phyloP scores from a whole-genome alignment of 2,113 vertebrate genomes.

The Oxyruncus cristatus region DNA sequence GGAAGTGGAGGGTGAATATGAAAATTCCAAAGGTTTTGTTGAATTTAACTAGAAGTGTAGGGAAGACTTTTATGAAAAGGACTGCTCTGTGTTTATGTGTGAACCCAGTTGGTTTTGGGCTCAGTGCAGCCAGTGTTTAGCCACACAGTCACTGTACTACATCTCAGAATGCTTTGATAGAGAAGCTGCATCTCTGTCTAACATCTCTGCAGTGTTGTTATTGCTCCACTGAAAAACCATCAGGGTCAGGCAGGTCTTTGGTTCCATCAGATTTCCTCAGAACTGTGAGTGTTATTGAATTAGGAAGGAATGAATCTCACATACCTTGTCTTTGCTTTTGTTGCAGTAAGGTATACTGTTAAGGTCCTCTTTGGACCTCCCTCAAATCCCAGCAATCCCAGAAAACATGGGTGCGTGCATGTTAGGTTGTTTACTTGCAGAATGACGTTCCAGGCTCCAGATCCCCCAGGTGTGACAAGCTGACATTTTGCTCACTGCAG shows the following conservation, averaged over 20 bases:
- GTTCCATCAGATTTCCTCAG: not conserved
- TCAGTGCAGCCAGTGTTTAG: not conserved
- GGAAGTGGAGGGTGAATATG: not conserved
- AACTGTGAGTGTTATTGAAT: not conserved
- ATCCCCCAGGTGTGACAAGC: not conserved
- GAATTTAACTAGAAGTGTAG: not conserved
- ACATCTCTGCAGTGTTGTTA: not conserved
- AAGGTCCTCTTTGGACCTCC: not conserved
- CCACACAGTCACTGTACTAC: not conserved
- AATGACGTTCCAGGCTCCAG: not conserved
- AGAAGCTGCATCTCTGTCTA: not conserved
- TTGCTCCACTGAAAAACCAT: not conserved
- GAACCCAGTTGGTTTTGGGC: not conserved
- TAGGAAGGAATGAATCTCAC: not conserved
- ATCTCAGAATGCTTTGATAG: not conserved
- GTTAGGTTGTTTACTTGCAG: not conserved
- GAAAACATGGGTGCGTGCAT: not conserved
- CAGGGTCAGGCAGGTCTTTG: not conserved
- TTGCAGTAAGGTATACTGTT: not conserved
- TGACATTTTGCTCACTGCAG: not conserved
- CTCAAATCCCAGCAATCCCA: not conserved
- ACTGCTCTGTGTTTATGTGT: not conserved
- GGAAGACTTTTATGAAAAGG: not conserved
- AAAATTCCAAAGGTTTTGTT: not conserved
- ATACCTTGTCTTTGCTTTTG: not conserved